Evolutionary conservation across 2,888 invertebrate species (phyloP).

Genomic region (Dynastes maya): DNA sequence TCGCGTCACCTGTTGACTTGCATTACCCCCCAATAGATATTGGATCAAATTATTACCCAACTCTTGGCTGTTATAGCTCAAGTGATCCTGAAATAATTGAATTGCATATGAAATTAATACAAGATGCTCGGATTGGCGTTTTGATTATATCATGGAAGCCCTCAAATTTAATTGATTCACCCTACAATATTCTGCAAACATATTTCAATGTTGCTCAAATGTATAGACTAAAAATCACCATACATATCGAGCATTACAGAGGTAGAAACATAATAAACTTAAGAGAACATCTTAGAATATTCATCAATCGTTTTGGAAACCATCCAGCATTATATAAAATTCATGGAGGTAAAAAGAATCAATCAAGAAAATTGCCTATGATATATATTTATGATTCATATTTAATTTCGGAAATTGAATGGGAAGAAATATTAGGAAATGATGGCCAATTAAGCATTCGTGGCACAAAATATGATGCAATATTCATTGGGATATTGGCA

Average conservation of each 20-base stretch:
- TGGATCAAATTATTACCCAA: slow-evolving; percentile 73
- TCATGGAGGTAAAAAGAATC: slow-evolving; percentile 65
- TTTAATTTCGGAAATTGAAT: slow-evolving; percentile 71
- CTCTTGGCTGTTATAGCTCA: slow-evolving; percentile 73
- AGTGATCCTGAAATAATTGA: slow-evolving; percentile 69
- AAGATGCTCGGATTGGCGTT: slow-evolving; percentile 71
- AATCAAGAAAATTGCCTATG: slow-evolving; percentile 69
- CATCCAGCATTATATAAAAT: slow-evolving; percentile 74
- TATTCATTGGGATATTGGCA: slow-evolving; percentile 75
- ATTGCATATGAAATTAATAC: slow-evolving; percentile 72
- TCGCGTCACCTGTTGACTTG: slow-evolving; percentile 70
- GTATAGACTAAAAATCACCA: slow-evolving; percentile 71
- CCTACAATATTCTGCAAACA: slow-evolving; percentile 59
- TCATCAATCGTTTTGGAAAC: slow-evolving; percentile 70
- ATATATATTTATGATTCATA: slow-evolving; percentile 78
- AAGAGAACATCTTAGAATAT: slow-evolving; percentile 68
- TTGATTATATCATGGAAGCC: slow-evolving; percentile 74
- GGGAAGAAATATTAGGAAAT: slow-evolving; percentile 71
- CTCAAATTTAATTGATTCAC: slow-evolving; percentile 65
- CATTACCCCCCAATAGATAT: slow-evolving; percentile 74
- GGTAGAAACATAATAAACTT: slow-evolving; percentile 71
- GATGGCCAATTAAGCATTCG: slow-evolving; percentile 70
- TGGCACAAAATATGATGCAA: slow-evolving; percentile 72
- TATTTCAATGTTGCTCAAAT: slow-evolving; percentile 66
- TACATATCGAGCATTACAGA: slow-evolving; percentile 75